phyloP scores from a whole-genome alignment of 2,113 vertebrate species.

The Sminthopsis crassicaudata region DNA sequence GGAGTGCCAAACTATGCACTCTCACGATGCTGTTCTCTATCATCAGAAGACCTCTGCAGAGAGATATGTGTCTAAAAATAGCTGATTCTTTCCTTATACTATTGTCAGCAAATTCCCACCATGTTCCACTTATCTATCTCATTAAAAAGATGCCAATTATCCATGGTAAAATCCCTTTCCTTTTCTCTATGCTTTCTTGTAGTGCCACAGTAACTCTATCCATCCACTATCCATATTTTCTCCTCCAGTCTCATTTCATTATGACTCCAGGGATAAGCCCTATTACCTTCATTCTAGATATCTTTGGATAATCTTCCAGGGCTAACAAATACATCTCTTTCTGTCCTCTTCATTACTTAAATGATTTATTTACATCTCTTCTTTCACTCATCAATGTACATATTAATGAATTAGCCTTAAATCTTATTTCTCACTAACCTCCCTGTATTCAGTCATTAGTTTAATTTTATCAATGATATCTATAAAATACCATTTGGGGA shows the following conservation, averaged over 20 bases:
- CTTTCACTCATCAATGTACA: background rate
- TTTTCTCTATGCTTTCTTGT: background rate
- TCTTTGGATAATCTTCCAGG: background rate
- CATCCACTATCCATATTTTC: background rate
- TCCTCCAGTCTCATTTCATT: background rate
- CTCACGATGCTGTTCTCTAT: background rate
- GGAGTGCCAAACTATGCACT: background rate
- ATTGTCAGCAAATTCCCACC: background rate
- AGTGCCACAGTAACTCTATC: background rate
- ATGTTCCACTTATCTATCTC: background rate
- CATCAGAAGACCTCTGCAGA: accelerated
- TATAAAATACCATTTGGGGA: background rate
- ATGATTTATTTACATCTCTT: background rate
- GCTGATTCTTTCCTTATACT: background rate
- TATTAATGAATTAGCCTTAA: background rate
- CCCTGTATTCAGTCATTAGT: background rate
- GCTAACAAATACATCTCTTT: background rate
- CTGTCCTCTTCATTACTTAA: background rate
- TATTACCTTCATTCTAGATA: background rate
- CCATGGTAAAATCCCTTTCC: background rate
- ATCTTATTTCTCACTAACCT: background rate
- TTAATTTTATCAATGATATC: background rate
- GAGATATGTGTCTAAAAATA: background rate
- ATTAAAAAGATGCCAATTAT: background rate
- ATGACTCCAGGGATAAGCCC: background rate